Base-by-base conservation (phyloP, 2,797 vertebrate species). In the Pyrocephalus nanus region DNA sequence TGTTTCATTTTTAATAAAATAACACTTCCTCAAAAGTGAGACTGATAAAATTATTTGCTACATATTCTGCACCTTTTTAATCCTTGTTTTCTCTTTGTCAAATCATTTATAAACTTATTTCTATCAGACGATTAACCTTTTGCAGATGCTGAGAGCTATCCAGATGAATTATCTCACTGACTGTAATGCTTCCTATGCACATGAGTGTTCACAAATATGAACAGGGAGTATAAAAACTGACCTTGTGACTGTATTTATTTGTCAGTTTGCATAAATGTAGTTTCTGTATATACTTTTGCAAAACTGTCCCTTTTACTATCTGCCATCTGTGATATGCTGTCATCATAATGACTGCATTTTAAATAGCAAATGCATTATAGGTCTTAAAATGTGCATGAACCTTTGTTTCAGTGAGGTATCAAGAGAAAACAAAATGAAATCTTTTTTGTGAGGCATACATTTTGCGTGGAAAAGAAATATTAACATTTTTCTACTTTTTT, bases 1-100 rank as follows among this genome's bases (percentile, higher is more conserved):
- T 30, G 29, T 74, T 92, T 92, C 18, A 72, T 88, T 92, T 91
- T 91, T 75, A 75, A 78, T 87, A 85, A 88, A 92, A 91, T 23
- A 38, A 1, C 4, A 27, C 51, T 93, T 86, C 58, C n/a, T 64
- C 50, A 38, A 65, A 86, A 90, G 58, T 62, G 43, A 83, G 58
- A 62, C 54, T 25, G 47, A 86, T 72, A 19, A 80, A 93, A 77
- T 88, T 62, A 88, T 88, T 91, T 92, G 67, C 66, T 48, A 12
- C 42, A 86, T 69, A 74, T 51, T 61, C 4, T 77, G 8, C 58
- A 88, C 26, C 69, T 93, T 80, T 89, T 25, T 51, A 87, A 80
- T 87, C 47, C n/a, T 77, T 85, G 47, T 47, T 88, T 92, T 72
- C 32, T 75, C 25, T 86, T 91, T 75, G 36, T 83, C 65, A 92